These are phyloP conservation scores for Oligia strigilis DNA, from an alignment of 2,888 invertebrate species.

Conservation along the genomic window DNA sequence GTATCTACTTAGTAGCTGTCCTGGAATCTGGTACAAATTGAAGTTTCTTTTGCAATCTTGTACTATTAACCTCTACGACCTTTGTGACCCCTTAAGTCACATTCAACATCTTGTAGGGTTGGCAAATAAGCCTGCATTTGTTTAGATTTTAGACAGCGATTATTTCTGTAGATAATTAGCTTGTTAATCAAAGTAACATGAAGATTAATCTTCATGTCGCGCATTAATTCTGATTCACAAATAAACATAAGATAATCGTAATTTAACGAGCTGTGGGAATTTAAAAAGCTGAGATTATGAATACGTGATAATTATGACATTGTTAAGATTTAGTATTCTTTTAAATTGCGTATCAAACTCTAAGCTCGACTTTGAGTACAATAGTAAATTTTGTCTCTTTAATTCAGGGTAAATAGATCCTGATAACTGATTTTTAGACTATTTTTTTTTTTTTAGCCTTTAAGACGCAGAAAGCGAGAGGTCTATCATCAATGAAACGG, in stretches of 20 bases:
- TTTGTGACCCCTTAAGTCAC: constrained; percentile 38
- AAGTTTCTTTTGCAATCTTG: constrained; percentile 33
- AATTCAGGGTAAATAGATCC: too few relatives aligned
- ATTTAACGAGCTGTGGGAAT: constrained; percentile 18
- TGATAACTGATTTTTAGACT: neutral
- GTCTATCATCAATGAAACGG: too few relatives aligned
- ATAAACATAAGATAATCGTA: constrained; percentile 20
- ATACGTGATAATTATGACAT: neutral
- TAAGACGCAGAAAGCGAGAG: too few relatives aligned
- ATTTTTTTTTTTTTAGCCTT: neutral
- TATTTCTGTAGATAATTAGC: constrained; percentile 27
- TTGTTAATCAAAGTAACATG: constrained; percentile 11
- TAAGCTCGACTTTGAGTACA: neutral
- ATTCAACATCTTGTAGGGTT: constrained; percentile 39
- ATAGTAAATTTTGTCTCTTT: neutral
- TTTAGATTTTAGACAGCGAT: constrained; percentile 30
- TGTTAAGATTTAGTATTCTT: neutral
- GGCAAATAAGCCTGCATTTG: constrained; percentile 20
- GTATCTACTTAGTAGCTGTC: neutral
- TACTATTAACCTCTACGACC: constrained; percentile 41
- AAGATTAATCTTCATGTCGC: constrained; percentile 21
- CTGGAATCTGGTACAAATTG: constrained; percentile 16
- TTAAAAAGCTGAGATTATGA: constrained; percentile 1
- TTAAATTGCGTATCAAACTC: neutral
- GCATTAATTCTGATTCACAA: constrained; percentile 23